Evolutionary conservation across 1,140 invertebrate species (phyloP).

Genomic region (Drosophila mojavensis): DNA sequence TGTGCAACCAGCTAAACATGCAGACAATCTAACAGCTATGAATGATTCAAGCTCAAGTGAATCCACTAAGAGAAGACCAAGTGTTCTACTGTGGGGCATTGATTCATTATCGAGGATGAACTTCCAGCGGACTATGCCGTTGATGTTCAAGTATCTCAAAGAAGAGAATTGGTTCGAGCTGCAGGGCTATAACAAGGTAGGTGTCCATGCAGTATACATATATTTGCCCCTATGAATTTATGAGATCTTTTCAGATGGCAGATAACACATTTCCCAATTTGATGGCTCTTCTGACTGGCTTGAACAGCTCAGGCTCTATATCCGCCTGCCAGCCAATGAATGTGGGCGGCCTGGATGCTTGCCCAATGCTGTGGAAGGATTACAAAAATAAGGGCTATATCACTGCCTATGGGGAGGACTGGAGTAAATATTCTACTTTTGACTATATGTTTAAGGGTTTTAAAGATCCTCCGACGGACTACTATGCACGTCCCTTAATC

Average conservation of each 20-base stretch:
- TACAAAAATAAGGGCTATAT: slow-evolving; percentile 89
- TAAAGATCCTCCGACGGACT: slow-evolving; percentile 90
- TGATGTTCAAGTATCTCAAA: slow-evolving; percentile 57
- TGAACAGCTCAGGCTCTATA: slow-evolving; percentile 84
- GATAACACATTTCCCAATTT: slow-evolving; percentile 94
- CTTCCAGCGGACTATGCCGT: slow-evolving; percentile 77
- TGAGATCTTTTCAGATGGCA: slow-evolving; percentile 84
- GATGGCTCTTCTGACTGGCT: slow-evolving; percentile 90
- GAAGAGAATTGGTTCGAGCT: slow-evolving; percentile 63
- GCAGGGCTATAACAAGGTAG: slow-evolving; percentile 76
- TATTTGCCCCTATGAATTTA: background rate
- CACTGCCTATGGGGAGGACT: slow-evolving; percentile 92
- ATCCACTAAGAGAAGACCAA: slow-evolving; percentile 9
- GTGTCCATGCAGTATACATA: background rate
- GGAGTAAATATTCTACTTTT: slow-evolving; percentile 89
- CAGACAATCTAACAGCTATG: background rate
- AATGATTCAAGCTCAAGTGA: background rate
- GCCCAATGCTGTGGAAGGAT: slow-evolving; percentile 92
- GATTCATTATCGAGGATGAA: slow-evolving; percentile 82
- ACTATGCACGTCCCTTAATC: slow-evolving; percentile 91
- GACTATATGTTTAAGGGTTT: slow-evolving; percentile 92
- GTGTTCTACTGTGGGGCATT: slow-evolving; percentile 73
- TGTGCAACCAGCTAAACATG: slow-evolving; percentile 43
- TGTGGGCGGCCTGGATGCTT: slow-evolving; percentile 85
- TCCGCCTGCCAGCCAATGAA: slow-evolving; percentile 85